phyloP scores from a whole-genome alignment of 1,140 invertebrate genomes.

The Ceratosolen fusciceps region DNA sequence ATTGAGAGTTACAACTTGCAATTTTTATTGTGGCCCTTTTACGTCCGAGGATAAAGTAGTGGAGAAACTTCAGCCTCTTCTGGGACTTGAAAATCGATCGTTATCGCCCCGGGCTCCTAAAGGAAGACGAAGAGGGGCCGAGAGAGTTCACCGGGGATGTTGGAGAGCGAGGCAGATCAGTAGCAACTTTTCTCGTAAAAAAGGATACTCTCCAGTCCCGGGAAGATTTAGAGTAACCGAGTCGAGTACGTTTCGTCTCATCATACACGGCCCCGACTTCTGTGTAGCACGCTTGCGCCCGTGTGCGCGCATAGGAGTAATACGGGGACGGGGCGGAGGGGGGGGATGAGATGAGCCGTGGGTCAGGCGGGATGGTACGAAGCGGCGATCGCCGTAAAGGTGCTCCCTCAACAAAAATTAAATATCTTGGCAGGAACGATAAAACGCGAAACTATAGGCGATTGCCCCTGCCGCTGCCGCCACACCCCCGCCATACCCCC shows the following conservation, averaged over 20 bases:
- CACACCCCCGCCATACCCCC: no score
- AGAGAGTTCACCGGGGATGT: neutral
- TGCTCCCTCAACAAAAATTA: slow-evolving; percentile 63
- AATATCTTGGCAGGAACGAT: slow-evolving; percentile 63
- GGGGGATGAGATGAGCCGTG: neutral
- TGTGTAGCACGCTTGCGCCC: neutral
- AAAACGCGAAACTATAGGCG: slow-evolving; percentile 63
- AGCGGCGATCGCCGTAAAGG: slow-evolving; percentile 56
- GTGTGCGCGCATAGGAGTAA: neutral
- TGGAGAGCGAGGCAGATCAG: neutral
- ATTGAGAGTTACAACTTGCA: slow-evolving; percentile 40
- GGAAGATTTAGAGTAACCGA: neutral
- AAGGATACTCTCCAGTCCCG: slow-evolving; percentile 1
- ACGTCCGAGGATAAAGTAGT: slow-evolving; percentile 34
- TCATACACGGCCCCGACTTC: neutral
- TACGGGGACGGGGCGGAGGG: neutral
- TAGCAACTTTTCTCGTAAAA: slow-evolving; percentile 41
- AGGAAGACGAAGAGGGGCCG: neutral
- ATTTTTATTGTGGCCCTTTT: slow-evolving; percentile 46
- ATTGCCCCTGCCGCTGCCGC: slow-evolving; percentile 44
- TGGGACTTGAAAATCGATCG: slow-evolving; percentile 44
- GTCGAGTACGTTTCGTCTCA: slow-evolving; percentile 19
- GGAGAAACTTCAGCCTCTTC: slow-evolving; percentile 21
- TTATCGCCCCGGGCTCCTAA: slow-evolving; percentile 22
- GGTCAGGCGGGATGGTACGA: neutral